These are phyloP conservation scores for Melitaea athalia DNA, from an alignment of 2,888 invertebrate species.

Conservation along the genomic window DNA sequence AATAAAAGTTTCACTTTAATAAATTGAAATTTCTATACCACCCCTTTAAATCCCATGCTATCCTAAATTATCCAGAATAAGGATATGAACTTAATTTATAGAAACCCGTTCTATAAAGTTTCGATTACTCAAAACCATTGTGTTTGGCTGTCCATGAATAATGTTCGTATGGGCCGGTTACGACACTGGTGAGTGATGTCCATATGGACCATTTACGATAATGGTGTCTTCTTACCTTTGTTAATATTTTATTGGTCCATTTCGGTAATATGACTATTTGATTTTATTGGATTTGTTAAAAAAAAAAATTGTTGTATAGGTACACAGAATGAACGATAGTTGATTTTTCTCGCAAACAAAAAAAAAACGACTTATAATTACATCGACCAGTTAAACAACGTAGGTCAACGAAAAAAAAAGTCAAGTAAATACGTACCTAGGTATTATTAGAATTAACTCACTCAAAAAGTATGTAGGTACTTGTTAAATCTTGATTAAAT, in stretches of 20 bases:
- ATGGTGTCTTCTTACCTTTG: constrained; percentile 12
- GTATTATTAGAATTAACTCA: too few relatives aligned
- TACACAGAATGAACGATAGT: too few relatives aligned
- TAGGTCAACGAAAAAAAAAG: too few relatives aligned
- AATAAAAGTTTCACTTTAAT: too few relatives aligned
- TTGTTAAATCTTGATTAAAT: too few relatives aligned
- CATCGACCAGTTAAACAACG: too few relatives aligned
- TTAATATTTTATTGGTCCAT: constrained; percentile 12
- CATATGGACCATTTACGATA: constrained; percentile 3
- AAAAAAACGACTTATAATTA: too few relatives aligned
- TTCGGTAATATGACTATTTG: neutral
- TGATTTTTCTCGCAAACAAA: too few relatives aligned
- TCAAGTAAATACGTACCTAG: too few relatives aligned
- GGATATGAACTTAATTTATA: neutral
- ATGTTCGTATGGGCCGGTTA: constrained; percentile 10
- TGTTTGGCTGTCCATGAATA: constrained; percentile 18
- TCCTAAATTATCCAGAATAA: constrained; percentile 10
- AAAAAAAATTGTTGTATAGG: neutral
- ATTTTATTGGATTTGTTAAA: neutral
- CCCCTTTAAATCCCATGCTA: neutral
- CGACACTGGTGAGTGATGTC: constrained; percentile 10
- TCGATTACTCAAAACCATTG: constrained; percentile 19
- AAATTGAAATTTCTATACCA: too few relatives aligned
- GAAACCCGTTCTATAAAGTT: constrained; percentile 15
- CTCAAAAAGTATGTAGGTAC: too few relatives aligned